Conservation (phyloP, 2,797 vertebrate species). For the Thaleichthys pacificus region DNA sequence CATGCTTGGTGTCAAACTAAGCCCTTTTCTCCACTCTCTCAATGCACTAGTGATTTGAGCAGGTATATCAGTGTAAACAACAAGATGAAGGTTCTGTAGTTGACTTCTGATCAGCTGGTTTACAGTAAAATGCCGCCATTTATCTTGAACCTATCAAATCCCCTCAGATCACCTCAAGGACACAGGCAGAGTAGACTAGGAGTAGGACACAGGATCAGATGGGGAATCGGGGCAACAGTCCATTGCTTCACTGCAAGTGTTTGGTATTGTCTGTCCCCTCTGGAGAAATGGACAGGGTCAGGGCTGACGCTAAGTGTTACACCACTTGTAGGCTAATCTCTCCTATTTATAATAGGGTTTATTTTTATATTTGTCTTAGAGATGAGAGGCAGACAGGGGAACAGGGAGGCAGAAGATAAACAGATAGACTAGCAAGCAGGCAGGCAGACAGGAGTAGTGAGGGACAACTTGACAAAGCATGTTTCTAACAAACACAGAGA, state of each 20-base stretch:
- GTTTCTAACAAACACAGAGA: not conserved
- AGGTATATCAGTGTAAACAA: not conserved
- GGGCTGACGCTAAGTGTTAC: conserved; percentile 27
- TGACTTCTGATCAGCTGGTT: not conserved
- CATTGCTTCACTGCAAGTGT: conserved; percentile 78
- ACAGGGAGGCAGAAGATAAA: too few species aligned
- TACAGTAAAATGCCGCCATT: not conserved
- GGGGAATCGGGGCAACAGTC: conserved; percentile 60
- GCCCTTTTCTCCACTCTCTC: not conserved
- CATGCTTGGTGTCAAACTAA: conserved; percentile 79
- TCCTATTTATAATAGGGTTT: conserved; percentile 51
- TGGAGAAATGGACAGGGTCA: conserved; percentile 55
- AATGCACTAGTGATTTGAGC: not conserved
- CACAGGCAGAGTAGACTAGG: not conserved
- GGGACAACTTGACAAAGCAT: conserved; percentile 28
- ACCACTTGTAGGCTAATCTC: conserved; percentile 25
- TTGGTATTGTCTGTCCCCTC: conserved; percentile 72
- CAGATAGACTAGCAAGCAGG: too few species aligned
- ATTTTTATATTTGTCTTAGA: conserved; percentile 16
- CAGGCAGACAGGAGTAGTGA: conserved; percentile 5
- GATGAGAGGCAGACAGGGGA: not conserved
- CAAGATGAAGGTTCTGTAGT: not conserved
- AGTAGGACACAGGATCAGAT: not conserved
- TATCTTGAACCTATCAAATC: not conserved
- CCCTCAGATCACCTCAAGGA: too few species aligned